These are phyloP conservation scores for Malachius bipustulatus DNA, from an alignment of 2,888 invertebrate species.

Conservation along the genomic window DNA sequence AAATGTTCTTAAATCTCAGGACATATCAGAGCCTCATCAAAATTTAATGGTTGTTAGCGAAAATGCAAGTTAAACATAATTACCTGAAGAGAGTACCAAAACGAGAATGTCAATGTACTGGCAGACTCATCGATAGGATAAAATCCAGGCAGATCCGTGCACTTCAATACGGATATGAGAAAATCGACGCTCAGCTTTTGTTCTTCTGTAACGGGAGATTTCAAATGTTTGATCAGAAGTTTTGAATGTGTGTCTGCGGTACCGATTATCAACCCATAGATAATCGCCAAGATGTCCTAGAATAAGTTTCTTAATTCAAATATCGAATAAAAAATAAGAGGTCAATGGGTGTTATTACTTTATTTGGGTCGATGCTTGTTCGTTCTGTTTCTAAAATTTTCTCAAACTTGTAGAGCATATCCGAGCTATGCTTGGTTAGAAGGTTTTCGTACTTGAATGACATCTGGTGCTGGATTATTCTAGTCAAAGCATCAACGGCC, in stretches of 20 bases:
- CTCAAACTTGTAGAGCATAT: conserved; percentile 46
- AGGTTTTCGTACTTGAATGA: conserved; percentile 42
- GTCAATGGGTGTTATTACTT: conserved; percentile 23
- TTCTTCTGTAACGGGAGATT: conserved; percentile 39
- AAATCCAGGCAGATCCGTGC: conserved; percentile 68
- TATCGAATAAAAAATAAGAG: neutral
- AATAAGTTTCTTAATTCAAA: conserved; percentile 17
- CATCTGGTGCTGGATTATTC: conserved; percentile 49
- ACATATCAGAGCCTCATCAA: too few species aligned
- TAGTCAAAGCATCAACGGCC: conserved; percentile 49
- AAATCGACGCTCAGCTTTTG: conserved; percentile 47
- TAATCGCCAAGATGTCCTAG: conserved; percentile 56
- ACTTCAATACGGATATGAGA: conserved; percentile 62
- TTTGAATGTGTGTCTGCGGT: conserved; percentile 60
- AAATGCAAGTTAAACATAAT: too few species aligned
- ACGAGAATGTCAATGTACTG: conserved; percentile 75
- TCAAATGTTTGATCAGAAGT: conserved; percentile 41
- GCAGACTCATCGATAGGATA: conserved; percentile 82
- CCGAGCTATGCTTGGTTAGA: conserved; percentile 45
- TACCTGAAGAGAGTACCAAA: conserved; percentile 87
- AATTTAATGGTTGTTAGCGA: too few species aligned
- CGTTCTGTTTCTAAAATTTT: conserved; percentile 41
- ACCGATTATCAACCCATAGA: conserved; percentile 57
- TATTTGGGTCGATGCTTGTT: conserved; percentile 31
- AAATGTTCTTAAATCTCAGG: too few species aligned